phyloP scores from a whole-genome alignment of 2,113 vertebrate species.

The Dascyllus trimaculatus region DNA sequence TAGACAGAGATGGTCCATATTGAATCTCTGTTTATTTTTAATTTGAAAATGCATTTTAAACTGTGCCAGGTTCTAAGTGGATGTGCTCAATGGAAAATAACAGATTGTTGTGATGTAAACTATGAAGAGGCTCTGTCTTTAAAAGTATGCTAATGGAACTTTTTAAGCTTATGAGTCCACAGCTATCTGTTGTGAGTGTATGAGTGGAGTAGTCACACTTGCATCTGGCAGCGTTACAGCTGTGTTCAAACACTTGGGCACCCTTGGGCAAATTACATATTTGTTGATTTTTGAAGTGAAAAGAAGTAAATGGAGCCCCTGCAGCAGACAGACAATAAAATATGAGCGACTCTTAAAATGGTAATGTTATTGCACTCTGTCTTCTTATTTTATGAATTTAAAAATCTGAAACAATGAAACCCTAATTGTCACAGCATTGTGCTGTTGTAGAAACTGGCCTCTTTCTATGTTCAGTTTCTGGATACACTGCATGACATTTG shows the following conservation, averaged over 20 bases:
- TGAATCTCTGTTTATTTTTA: conserved; percentile 7
- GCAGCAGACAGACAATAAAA: neutral
- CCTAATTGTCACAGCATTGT: neutral
- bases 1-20: neutral
- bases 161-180: neutral
- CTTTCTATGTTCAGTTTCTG: neutral
- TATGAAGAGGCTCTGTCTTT: neutral
- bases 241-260: neutral
- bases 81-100: neutral
- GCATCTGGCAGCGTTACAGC: neutral
- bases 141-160: neutral
- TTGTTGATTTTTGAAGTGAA: neutral
- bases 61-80: neutral
- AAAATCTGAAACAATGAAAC: neutral
- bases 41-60: neutral
- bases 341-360: neutral
- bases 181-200: neutral
- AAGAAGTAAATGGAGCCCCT: neutral
- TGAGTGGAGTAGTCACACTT: neutral
- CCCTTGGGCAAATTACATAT: neutral
- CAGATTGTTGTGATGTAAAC: neutral
- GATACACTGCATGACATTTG: neutral
- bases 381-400: neutral
- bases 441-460: neutral
- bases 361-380: neutral